Conservation (phyloP, 2,797 vertebrate genomes). For the Saxicola maurus region DNA sequence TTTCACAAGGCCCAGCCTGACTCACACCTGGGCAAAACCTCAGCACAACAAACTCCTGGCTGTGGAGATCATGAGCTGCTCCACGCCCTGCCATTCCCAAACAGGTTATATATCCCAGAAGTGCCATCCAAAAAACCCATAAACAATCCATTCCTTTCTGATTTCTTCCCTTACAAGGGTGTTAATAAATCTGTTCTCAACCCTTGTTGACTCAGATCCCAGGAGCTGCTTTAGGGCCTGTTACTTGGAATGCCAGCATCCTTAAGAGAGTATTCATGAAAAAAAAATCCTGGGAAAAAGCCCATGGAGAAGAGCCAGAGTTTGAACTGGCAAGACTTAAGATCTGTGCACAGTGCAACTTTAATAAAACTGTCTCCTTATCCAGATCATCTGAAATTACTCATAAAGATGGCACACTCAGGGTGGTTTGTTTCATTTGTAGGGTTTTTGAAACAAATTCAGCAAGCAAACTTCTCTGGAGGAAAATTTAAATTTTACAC, state of each 20-base stretch:
- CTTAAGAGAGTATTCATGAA: not conserved
- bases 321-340: conserved; percentile 24
- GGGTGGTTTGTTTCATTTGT: not conserved
- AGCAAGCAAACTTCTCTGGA: not conserved
- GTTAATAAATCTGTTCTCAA: not conserved
- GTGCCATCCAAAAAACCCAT: not conserved
- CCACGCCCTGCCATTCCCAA: not conserved
- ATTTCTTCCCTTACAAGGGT: not conserved
- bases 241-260: not conserved
- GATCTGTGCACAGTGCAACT: not conserved
- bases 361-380: conserved; percentile 14
- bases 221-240: not conserved
- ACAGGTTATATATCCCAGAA: not conserved
- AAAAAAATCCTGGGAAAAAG: conserved; percentile 17
- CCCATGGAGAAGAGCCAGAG: conserved; percentile 30
- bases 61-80: not conserved
- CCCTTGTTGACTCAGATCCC: not conserved
- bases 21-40: conserved; percentile 25
- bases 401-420: not conserved
- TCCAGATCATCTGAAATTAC: not conserved
- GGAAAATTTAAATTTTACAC: not conserved
- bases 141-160: not conserved
- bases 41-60: not conserved
- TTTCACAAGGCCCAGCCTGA: not conserved
- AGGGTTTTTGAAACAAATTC: not conserved